A percentile compares a stretch with the other conserved stretches of the same genome.
These are phyloP conservation scores for Capitulum mitella DNA, from an alignment of 2,888 invertebrate genomes.

Conservation along the genomic window DNA sequence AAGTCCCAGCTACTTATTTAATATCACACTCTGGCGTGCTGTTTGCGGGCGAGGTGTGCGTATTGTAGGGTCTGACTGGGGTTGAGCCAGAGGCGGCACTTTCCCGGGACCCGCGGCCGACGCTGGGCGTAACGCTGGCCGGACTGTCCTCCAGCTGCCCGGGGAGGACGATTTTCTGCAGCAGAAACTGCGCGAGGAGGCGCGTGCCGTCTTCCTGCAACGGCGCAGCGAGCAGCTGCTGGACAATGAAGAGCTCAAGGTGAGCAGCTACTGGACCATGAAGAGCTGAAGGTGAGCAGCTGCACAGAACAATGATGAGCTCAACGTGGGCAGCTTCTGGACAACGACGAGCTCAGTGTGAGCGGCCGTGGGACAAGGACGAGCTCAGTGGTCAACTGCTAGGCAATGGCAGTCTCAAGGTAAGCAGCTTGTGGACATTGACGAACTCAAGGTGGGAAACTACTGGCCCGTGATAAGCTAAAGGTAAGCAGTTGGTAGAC, in stretches of 20 bases:
- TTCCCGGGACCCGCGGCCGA: constrained; percentile 29
- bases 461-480: no score
- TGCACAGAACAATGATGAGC: no score
- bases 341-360: constrained; percentile 88
- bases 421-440: no score
- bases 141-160: constrained; percentile 34
- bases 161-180: constrained; percentile 33
- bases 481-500: constrained; percentile 72
- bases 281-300: no score
- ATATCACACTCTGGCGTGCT: no score
- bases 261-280: constrained; percentile 69
- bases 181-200: constrained; percentile 59
- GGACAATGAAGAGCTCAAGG: constrained; percentile 71
- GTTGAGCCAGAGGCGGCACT: no score
- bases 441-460: no score
- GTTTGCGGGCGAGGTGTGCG: no score
- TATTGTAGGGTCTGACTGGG: not conserved
- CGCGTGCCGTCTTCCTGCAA: constrained; percentile 77
- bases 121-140: no score
- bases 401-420: constrained; percentile 75
- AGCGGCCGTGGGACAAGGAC: no score
- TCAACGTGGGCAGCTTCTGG: constrained; percentile 62
- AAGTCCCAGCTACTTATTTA: no score
- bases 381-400: constrained; percentile 62
- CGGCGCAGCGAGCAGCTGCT: constrained; percentile 73